Conservation (phyloP, 2,797 vertebrate genomes). For the Bucorvus abyssinicus region DNA sequence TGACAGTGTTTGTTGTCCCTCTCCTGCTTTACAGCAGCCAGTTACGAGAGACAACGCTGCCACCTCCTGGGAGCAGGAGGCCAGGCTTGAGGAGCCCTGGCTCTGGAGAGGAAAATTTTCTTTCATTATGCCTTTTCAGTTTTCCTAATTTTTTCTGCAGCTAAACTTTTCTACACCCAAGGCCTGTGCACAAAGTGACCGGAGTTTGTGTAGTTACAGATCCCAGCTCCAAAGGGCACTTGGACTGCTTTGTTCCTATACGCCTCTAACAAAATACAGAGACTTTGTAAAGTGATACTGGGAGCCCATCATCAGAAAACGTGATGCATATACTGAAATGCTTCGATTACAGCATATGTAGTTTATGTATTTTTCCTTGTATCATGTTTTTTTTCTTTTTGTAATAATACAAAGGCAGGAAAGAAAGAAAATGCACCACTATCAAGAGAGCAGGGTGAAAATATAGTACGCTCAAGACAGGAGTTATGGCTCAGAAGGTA, state of each 20-base stretch:
- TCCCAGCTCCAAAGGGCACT: neutral
- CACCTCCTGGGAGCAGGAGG: constrained; percentile 7
- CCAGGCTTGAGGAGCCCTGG: neutral
- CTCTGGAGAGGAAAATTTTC: neutral
- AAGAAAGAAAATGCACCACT: neutral
- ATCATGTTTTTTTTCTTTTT: neutral
- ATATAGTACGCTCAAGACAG: neutral
- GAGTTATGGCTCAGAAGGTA: neutral
- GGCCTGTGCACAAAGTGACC: neutral
- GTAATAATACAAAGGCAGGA: neutral
- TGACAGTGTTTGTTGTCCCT: neutral
- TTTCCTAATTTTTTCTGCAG: neutral
- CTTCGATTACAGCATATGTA: neutral
- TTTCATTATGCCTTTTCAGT: neutral
- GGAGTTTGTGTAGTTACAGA: neutral
- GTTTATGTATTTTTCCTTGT: neutral
- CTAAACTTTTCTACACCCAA: neutral
- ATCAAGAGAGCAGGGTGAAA: neutral
- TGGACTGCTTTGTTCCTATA: neutral
- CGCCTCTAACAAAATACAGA: neutral
- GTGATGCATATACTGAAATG: neutral
- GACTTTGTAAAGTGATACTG: neutral
- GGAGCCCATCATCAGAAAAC: neutral
- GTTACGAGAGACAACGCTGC: neutral
- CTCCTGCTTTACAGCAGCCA: neutral